These are phyloP conservation scores for Melanotaenia duboulayi DNA, from an alignment of 2,113 vertebrate genomes.

Conservation along the genomic window DNA sequence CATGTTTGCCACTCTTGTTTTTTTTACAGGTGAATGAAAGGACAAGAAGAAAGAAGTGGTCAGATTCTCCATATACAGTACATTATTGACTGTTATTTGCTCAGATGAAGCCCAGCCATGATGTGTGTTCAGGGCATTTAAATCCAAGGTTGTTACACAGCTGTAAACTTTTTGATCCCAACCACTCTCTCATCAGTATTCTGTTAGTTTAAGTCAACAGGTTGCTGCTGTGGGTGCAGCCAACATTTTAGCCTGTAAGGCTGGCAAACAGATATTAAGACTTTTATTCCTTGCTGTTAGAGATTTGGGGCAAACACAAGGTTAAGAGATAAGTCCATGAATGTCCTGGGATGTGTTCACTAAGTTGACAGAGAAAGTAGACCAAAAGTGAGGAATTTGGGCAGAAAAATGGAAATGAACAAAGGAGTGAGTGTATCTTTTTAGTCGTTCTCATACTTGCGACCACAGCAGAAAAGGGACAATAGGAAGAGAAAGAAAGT, in stretches of 20 bases:
- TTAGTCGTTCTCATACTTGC: too few relatives aligned
- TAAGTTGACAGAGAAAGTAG: conserved; percentile 5
- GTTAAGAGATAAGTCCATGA: not conserved
- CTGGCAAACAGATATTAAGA: not conserved
- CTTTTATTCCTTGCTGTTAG: not conserved
- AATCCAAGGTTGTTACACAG: not conserved
- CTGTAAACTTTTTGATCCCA: not conserved
- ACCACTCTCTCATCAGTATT: not conserved
- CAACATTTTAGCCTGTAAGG: not conserved
- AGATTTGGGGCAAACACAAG: not conserved
- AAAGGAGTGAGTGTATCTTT: too few relatives aligned
- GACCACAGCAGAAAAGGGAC: too few relatives aligned
- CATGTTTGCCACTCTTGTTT: too few relatives aligned
- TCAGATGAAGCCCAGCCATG: too few relatives aligned
- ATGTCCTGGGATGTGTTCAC: not conserved
- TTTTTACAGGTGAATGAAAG: too few relatives aligned
- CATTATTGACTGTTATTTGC: too few relatives aligned
- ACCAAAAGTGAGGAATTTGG: not conserved
- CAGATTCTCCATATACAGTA: too few relatives aligned
- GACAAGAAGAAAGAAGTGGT: too few relatives aligned
- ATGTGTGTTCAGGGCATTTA: not conserved
- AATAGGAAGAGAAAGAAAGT: too few relatives aligned
- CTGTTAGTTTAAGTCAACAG: not conserved
- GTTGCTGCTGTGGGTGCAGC: not conserved
- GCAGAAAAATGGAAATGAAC: conserved; percentile 5